Evolutionary conservation across 2,888 invertebrate species (phyloP).

Genomic region (Phaedon cochleariae): DNA sequence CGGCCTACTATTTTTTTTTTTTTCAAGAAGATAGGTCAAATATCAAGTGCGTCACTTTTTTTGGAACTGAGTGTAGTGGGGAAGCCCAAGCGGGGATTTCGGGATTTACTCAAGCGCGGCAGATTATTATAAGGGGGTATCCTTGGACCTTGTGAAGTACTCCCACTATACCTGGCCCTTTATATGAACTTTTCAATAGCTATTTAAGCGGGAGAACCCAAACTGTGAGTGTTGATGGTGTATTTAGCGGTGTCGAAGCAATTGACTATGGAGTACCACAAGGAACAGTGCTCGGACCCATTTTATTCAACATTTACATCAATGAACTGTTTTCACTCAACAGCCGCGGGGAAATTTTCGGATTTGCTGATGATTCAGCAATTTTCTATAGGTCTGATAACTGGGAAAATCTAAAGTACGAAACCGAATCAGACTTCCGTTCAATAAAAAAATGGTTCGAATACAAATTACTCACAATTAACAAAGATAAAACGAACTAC

Average conservation of each 20-base stretch:
- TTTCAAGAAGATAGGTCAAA: no score
- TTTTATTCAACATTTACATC: neutral
- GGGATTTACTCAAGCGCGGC: no score
- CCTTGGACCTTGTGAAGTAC: no score
- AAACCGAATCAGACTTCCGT: neutral
- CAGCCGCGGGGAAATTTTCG: neutral
- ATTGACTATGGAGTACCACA: slow-evolving; percentile 8
- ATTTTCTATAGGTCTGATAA: neutral
- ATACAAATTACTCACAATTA: neutral
- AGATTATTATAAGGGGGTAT: no score
- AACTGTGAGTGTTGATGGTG: slow-evolving; percentile 3
- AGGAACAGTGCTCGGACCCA: neutral
- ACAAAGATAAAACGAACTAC: slow-evolving; percentile 6
- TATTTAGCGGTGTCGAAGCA: neutral
- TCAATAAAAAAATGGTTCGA: slow-evolving; percentile 5
- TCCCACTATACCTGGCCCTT: no score
- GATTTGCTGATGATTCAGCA: neutral
- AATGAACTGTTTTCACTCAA: neutral
- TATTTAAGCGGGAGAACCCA: slow-evolving; percentile 5
- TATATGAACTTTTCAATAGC: neutral
- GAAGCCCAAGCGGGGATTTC: no score
- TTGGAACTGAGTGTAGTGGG: no score
- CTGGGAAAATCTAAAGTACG: neutral
- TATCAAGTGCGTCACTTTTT: no score
- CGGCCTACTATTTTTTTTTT: no score